phyloP scores from a whole-genome alignment of 2,888 invertebrate genomes.

The Cryptophagus acutangulus region DNA sequence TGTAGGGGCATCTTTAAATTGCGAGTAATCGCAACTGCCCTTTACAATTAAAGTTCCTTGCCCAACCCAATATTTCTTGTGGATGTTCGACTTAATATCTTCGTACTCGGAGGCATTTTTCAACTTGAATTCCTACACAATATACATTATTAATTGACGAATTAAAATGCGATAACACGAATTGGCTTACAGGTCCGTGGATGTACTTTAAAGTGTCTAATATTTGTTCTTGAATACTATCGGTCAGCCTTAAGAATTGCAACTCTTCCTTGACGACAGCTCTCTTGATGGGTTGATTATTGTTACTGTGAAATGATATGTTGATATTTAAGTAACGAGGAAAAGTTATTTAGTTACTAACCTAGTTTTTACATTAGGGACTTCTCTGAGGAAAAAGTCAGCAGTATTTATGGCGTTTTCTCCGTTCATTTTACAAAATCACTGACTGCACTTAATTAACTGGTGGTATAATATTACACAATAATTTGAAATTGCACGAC shows the following conservation, averaged over 20 bases:
- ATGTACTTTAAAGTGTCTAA: conserved; percentile 70
- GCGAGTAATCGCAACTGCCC: conserved; percentile 66
- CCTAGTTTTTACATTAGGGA: conserved; percentile 60
- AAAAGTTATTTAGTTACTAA: conserved; percentile 8
- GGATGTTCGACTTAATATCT: conserved; percentile 64
- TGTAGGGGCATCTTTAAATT: conserved; percentile 52
- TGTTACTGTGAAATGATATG: conserved; percentile 24
- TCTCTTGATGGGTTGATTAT: conserved; percentile 37
- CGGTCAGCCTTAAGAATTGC: conserved; percentile 64
- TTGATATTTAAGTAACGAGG: conserved; percentile 3
- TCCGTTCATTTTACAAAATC: conserved; percentile 51
- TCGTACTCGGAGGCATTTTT: conserved; percentile 49
- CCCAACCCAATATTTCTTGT: conserved; percentile 72
- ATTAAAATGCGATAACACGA: background rate
- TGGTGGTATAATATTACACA: conserved; percentile 1
- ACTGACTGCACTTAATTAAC: too few relatives aligned
- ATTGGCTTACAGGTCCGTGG: conserved; percentile 70
- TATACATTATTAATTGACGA: conserved; percentile 7
- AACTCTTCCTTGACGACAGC: conserved; percentile 66
- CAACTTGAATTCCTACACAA: conserved; percentile 50
- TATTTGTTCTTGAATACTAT: conserved; percentile 66
- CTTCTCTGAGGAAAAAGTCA: conserved; percentile 61
- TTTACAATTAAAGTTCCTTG: conserved; percentile 70
- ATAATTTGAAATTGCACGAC: background rate
- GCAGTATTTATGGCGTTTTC: conserved; percentile 55